phyloP scores from a whole-genome alignment of 2,888 invertebrate genomes.

The Smittia aterrima region DNA sequence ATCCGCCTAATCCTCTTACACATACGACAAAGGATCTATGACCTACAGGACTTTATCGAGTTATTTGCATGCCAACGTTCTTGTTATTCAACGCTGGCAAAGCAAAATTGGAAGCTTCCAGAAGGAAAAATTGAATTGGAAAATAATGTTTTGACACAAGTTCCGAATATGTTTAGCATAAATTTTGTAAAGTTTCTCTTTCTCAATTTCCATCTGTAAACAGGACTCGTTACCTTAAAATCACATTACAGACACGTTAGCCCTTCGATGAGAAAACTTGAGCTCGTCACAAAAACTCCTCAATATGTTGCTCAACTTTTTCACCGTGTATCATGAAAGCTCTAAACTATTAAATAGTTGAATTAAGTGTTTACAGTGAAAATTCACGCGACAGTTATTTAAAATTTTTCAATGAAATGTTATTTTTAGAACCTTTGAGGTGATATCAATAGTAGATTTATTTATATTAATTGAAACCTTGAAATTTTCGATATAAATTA shows the following conservation, averaged over 20 bases:
- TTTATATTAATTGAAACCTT: too few species aligned
- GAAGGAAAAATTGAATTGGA: not conserved
- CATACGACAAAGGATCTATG: not conserved
- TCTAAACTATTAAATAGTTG: too few species aligned
- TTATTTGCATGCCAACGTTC: not conserved
- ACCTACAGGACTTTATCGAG: not conserved
- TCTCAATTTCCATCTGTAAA: not conserved
- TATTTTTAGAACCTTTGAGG: too few species aligned
- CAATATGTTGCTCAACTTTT: not conserved
- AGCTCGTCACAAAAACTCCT: not conserved
- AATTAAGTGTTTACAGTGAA: too few species aligned
- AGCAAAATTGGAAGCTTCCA: not conserved
- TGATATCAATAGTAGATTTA: too few species aligned
- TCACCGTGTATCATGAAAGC: too few species aligned
- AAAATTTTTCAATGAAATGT: too few species aligned
- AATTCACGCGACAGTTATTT: too few species aligned
- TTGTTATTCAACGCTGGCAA: not conserved
- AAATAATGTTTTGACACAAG: conserved; percentile 5
- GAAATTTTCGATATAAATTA: too few species aligned
- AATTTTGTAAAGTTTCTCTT: not conserved
- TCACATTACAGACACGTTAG: not conserved
- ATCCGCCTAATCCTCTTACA: not conserved
- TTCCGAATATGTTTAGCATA: not conserved
- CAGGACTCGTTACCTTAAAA: not conserved
- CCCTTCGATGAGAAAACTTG: not conserved